Base-by-base conservation (phyloP, 2,797 vertebrate genomes). In the Rhadinocentrus ornatus region DNA sequence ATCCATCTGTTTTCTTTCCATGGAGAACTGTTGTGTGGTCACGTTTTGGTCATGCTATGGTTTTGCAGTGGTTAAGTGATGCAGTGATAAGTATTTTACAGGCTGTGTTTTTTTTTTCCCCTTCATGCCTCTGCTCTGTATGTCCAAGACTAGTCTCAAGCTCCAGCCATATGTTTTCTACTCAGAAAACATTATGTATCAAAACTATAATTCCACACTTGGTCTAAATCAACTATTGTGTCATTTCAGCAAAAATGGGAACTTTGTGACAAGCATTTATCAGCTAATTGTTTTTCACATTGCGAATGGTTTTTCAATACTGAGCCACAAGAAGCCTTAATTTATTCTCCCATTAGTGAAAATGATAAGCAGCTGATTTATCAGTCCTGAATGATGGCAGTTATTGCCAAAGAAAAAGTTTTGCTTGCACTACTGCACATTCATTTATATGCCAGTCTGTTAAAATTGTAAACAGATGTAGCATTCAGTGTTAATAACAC, bases 391-490 rank as follows among this genome's bases (percentile, higher is more conserved):
- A 78, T 72, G 81, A 84, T 77, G 73, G 64, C 65, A 79, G 66
- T 69, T 72, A 37, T 29, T 66, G 58, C 78, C 81, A 78, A 65
- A 83, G 70, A 78, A 88, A 86, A 82, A 80, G 73, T 88, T 88
- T 87, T 26, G 24, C 37, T 66, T 76, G 55, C 71, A 69, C 62
- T 53, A 56, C 46, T 75, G 71, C 85, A 68, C 66, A 67, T 48
- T 57, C 69, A 60, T 61, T 50, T 55, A 20, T 48, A 52, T 66
- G 75, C 73, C 74, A 80, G 68, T 81, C 69, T 39, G 69, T 72
- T 80, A 73, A 66, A 89, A 91, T 89, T 85, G 66, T 88, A 81
- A 88, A 86, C 91, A 91, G 84, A 88, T 91, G 89, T 66, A 69
- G 72, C n/a, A 24, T 80, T 86, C 76, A 71, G 32, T 53, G 26